Base-by-base conservation (phyloP, 2,888 invertebrate species). In the Dendrolimus pini region DNA sequence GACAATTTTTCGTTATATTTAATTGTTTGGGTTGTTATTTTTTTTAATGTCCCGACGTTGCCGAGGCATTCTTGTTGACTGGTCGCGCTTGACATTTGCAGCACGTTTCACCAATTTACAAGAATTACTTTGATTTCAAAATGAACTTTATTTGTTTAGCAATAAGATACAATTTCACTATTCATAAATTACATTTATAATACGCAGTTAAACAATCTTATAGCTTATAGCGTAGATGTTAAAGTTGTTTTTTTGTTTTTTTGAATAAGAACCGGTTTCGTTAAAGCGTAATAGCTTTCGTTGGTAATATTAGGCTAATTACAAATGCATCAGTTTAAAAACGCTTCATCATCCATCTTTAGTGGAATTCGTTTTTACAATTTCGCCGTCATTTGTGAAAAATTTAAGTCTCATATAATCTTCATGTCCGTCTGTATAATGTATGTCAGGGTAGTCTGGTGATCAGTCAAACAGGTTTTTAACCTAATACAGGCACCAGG, bases 21-120 rank as follows among this genome's bases (percentile, higher is more conserved):
- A 47, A 47, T 47, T 10, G 6, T 30, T 30, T 30, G 30, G 6
- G 8, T 47, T 47, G 12, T 47, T 47, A 47, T 47, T 47, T 47
- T 10, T 47, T 47, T 12, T 47, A 47, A 47, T 10, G 47, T 8
- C 47, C 47, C 47, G 47, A 47, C 9, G 47, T 47, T 59, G 60
- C 63, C 59, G 65, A 62, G 60, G 64, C 82, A 81, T 75, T 74
- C 73, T 72, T 56, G 57, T 59, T 59, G 63, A 69, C 73, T 71
- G 71, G 64, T 66, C 64, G 66, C 61, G 63, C 70, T 69, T 65
- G 67, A 66, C 66, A 73, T 62, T 65, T 64, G 53, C 63, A 65
- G 57, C 61, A 52, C 57, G 58, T 60, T 65, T 60, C 61, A 59
- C 68, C 54, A 30, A 55, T 61, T 53, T 54, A 63, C 59, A 64